A percentile compares a stretch with the other conserved stretches of the same genome.
Conservation (phyloP, 2,113 vertebrate species). For the Corythaixoides concolor region DNA sequence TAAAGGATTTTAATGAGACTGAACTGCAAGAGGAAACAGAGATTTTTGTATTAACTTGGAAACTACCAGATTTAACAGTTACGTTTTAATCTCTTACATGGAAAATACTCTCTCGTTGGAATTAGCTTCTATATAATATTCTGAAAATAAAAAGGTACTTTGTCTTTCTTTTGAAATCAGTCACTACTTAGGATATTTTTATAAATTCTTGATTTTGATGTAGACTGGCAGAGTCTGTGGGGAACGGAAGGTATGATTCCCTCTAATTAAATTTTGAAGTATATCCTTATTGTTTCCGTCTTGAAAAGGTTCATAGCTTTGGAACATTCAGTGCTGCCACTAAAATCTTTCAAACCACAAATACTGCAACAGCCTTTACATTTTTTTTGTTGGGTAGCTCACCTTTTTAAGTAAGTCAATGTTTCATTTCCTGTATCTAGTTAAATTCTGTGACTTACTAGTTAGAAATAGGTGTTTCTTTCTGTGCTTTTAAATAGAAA, state of each 20-base stretch:
- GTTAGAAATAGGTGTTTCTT: not conserved
- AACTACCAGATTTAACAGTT: not conserved
- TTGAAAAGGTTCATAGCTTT: not conserved
- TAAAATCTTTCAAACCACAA: not conserved
- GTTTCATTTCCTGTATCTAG: not conserved
- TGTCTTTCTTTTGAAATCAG: not conserved
- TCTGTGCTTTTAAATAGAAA: not conserved
- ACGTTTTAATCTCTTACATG: not conserved
- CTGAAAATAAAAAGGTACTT: not conserved
- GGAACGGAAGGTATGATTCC: not conserved
- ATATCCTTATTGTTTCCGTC: not conserved
- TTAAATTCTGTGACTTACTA: not conserved
- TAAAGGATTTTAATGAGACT: constrained; percentile 10
- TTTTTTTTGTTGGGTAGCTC: not conserved
- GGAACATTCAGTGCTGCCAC: not conserved
- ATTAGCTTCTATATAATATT: not conserved
- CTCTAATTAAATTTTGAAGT: not conserved
- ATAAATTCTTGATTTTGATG: not conserved
- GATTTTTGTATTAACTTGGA: not conserved
- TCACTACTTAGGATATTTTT: not conserved
- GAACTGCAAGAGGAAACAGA: not conserved
- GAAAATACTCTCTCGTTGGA: not conserved
- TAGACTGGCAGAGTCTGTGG: not conserved
- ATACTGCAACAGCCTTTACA: not conserved
- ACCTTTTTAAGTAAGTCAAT: accelerated